A percentile compares a stretch with the other conserved stretches of the same genome.
phyloP scores from a whole-genome alignment of 2,888 invertebrate species.

The Eupelmus urozonus region DNA sequence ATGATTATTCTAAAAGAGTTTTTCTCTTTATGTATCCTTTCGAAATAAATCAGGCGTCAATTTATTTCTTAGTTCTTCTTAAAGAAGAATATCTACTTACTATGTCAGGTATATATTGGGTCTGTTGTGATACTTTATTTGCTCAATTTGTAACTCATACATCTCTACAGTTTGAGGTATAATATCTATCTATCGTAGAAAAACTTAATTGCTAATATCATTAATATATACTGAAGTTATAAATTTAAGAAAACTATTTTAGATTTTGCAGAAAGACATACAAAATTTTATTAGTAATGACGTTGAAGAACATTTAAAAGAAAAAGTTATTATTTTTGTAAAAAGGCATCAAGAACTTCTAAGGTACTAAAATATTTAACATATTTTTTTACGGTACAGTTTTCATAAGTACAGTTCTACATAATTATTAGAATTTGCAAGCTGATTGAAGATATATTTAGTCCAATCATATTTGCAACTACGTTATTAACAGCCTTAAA shows the following conservation, averaged over 20 bases:
- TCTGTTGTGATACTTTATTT: conserved; percentile 27
- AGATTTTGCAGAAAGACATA: background rate
- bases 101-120: conserved; percentile 51
- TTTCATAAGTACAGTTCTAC: too few species aligned
- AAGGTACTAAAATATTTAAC: background rate
- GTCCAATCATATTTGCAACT: conserved; percentile 2
- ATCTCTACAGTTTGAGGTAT: conserved; percentile 25
- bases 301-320: background rate
- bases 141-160: conserved; percentile 25
- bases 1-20: conserved; percentile 10
- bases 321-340: background rate
- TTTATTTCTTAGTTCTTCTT: background rate
- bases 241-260: too few species aligned
- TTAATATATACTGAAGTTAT: too few species aligned
- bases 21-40: conserved; percentile 16
- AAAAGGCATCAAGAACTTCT: conserved; percentile 3
- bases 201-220: background rate
- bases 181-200: background rate
- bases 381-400: too few species aligned
- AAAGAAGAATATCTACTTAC: conserved; percentile 45
- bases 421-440: conserved; percentile 14
- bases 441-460: background rate
- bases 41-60: conserved; percentile 18
- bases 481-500: background rate
- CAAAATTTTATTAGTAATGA: background rate